Evolutionary conservation across 2,113 vertebrate species (phyloP).

Genomic region (Pseudorectes ferrugineus): DNA sequence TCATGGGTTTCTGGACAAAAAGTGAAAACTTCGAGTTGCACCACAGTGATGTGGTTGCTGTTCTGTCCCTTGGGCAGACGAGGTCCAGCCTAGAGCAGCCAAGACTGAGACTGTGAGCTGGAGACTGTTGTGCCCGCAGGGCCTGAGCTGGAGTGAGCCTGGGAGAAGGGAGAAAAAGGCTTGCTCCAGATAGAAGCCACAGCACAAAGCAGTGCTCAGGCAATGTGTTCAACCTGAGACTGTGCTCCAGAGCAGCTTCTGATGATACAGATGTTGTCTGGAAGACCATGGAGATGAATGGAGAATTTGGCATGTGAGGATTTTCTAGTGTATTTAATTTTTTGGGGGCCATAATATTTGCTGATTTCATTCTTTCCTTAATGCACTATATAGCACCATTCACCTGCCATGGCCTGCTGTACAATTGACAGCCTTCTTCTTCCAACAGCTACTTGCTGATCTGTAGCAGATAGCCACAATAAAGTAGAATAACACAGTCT

Average conservation of each 20-base stretch:
- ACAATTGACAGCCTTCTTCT: not conserved
- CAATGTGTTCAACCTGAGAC: not conserved
- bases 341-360: not conserved
- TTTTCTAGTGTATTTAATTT: not conserved
- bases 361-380: not conserved
- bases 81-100: fast-evolving
- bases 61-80: not conserved
- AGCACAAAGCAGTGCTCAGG: not conserved
- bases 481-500: not conserved
- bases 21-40: not conserved
- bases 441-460: not conserved
- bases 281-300: not conserved
- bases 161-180: not conserved
- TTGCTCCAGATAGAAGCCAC: not conserved
- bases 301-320: not conserved
- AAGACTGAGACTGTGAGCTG: not conserved
- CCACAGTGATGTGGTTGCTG: not conserved
- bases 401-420: not conserved
- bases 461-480: not conserved
- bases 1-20: not conserved
- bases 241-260: not conserved
- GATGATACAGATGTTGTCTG: not conserved
- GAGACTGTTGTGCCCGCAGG: not conserved
- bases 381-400: not conserved
- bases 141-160: not conserved